Conservation (phyloP, 2,888 invertebrate species). For the Lissonota sp. region DNA sequence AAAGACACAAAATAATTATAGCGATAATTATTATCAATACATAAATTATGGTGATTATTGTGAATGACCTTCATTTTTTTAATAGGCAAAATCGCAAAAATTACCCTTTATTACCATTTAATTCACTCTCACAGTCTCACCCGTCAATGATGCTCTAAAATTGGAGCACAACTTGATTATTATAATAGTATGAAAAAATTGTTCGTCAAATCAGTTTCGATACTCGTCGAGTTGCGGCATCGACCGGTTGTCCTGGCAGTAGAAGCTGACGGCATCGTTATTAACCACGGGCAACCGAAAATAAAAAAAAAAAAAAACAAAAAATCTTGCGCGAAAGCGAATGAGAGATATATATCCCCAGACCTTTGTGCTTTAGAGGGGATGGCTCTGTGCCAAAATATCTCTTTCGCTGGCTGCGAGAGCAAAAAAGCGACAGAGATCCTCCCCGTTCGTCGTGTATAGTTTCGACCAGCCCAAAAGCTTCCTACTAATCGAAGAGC, state of each 20-base stretch:
- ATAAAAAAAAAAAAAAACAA: not conserved
- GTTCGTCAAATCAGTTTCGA: not conserved
- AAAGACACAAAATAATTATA: no score
- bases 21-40: no score
- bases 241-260: slow-evolving; percentile 58
- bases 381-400: slow-evolving; percentile 80
- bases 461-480: slow-evolving; percentile 62
- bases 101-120: no score
- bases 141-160: no score
- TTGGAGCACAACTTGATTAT: no score
- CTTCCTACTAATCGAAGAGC: slow-evolving; percentile 77
- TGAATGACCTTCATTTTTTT: no score
- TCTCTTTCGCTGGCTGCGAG: slow-evolving; percentile 68
- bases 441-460: slow-evolving; percentile 66
- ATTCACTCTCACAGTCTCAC: no score
- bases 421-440: slow-evolving; percentile 57
- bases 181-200: no score
- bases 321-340: slow-evolving; percentile 1
- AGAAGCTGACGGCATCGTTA: slow-evolving; percentile 43
- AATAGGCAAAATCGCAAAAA: no score
- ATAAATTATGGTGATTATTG: no score
- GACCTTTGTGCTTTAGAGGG: slow-evolving; percentile 73
- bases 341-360: slow-evolving; percentile 48
- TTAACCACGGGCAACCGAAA: slow-evolving; percentile 37
- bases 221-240: slow-evolving; percentile 56